Base-by-base conservation (phyloP, 1,140 invertebrate species). In the Saxidomus purpurata region DNA sequence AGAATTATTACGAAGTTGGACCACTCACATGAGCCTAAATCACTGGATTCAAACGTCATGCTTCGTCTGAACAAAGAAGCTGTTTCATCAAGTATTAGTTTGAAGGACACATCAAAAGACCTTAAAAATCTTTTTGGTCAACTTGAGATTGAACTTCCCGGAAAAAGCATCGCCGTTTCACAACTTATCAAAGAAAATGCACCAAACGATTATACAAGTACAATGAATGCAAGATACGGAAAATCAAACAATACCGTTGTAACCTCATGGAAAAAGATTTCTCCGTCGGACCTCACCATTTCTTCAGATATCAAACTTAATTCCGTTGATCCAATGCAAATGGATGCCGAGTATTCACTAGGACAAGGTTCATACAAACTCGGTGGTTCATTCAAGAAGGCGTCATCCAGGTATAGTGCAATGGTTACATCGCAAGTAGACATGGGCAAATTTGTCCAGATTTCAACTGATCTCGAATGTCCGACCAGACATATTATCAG, bases 401-500 rank as follows among this genome's bases (percentile, higher is more conserved):
- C 36, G 4, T 28, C 36, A 25, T 63, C 38, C 9, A 80, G 71
- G 52, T 88, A 88, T 47, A 67, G 36, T n/a, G 76, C 63, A 28
- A 25, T 43, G 6, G 31, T 47, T 11, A 63, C 76, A 67, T 76
- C 84, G n/a, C 69, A 76, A 28, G n/a, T 47, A 28, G 25, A 80
- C 8, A 31, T 49, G 25, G 77, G 52, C 28, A 61, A 63, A 0
- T 81, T 25, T 8, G 38, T 81, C 71, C 59, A 55, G 22, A 36
- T 77, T 69, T 31, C 43, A 69, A 17, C 49, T n/a, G 86, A 88
- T 55, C 47, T 88, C 38, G 61, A 82, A 71, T 87, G 63, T 36
- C 83, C 84, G 31, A 22, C 84, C 22, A 76, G 90, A 67, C 90
- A 84, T n/a, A 87, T 92, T 31, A 74, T 82, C 40, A 71, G 77